Conservation (phyloP, 2,888 invertebrate genomes). For the Eristalis arbustorum region DNA sequence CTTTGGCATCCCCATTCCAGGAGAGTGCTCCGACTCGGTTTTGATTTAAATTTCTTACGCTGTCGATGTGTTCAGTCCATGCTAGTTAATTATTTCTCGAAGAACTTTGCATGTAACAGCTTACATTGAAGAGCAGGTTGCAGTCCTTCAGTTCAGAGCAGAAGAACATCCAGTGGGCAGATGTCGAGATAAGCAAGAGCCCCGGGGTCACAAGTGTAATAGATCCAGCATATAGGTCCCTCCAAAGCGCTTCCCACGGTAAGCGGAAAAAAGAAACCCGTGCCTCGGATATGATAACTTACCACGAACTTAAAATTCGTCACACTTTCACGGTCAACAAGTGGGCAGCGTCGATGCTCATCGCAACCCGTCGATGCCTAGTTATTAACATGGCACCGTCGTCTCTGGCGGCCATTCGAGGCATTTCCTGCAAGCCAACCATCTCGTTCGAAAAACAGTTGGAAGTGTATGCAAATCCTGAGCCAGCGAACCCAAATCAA, state of each 20-base stretch:
- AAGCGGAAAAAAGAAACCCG: background rate
- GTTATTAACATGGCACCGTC: background rate
- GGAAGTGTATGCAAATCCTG: conserved; percentile 9
- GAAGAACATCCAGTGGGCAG: no score
- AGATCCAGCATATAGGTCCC: no score
- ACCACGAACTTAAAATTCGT: background rate
- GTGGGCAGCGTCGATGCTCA: background rate
- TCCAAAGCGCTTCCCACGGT: background rate
- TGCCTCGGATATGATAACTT: background rate
- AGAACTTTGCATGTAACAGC: no score
- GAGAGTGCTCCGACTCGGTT: no score
- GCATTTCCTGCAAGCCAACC: background rate
- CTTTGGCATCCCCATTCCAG: no score
- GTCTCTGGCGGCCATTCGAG: background rate
- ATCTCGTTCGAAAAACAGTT: background rate
- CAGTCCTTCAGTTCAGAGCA: no score
- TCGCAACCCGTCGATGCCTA: background rate
- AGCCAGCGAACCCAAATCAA: conserved; percentile 19
- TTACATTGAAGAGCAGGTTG: no score
- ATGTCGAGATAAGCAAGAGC: no score
- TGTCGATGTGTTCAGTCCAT: no score
- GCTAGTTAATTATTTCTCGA: no score
- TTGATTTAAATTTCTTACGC: no score
- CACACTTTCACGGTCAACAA: background rate
- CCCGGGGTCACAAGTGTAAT: no score